phyloP scores from a whole-genome alignment of 2,797 vertebrate genomes.

The Hafferia zeledoni region DNA sequence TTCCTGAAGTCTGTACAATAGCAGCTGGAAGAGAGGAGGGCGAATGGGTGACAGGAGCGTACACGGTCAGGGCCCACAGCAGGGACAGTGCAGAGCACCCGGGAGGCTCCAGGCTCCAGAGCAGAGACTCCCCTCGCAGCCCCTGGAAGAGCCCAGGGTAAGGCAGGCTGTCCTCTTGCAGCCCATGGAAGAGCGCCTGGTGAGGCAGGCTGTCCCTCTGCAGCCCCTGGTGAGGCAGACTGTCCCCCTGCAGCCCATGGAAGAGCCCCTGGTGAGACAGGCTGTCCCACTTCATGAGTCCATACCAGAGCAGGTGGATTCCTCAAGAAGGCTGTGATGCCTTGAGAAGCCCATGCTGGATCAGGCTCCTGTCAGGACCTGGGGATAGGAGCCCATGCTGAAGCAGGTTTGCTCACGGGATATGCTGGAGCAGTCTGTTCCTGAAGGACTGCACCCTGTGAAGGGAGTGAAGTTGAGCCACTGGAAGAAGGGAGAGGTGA shows the following conservation, averaged over 20 bases:
- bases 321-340: not conserved
- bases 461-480: not conserved
- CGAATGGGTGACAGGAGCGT: not conserved
- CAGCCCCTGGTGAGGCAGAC: not conserved
- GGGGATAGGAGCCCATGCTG: not conserved
- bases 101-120: accelerated
- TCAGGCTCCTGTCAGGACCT: not conserved
- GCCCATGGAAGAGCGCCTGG: not conserved
- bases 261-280: not conserved
- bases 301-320: not conserved
- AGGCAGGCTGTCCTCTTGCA: too few relatives aligned
- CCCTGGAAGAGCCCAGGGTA: too few relatives aligned
- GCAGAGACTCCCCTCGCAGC: not conserved
- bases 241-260: not conserved
- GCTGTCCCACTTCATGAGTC: not conserved
- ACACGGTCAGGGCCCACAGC: not conserved
- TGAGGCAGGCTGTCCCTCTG: too few relatives aligned
- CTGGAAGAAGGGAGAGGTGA: not conserved
- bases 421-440: accelerated
- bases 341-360: accelerated
- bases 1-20: not conserved
- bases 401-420: not conserved
- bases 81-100: not conserved
- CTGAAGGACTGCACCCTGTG: not conserved
- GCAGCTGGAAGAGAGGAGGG: not conserved